Base-by-base conservation (phyloP, 1,140 invertebrate genomes). In the Drosophila varians region DNA sequence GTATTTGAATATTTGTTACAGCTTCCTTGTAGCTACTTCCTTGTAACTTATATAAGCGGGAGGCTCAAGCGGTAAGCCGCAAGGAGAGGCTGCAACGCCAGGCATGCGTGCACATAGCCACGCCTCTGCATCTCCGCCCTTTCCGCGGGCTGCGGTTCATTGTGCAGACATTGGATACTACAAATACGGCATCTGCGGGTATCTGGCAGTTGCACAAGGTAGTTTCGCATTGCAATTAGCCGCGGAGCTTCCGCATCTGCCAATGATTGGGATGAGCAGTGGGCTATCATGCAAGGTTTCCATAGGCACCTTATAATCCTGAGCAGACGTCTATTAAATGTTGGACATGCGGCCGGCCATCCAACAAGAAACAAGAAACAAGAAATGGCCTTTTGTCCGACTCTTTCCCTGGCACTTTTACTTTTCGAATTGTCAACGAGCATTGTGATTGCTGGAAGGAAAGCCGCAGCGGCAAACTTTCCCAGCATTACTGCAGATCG, bases 401-500 rank as follows among this genome's bases (percentile, higher is more conserved):
- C 23, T 43, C 21, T 66, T 48, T 31, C 23, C 23, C 23, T 52
- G 28, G 45, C 77, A 79, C 79, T 84, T 84, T 84, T 83, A 84
- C 79, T 84, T 80, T 80, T 84, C 51, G 56, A 79, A 78, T 84
- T 86, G 80, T 86, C 77, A 82, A 77, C 78, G 72, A 60, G 65
- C 65, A 40, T 25, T 42, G 38, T 40, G 36, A 40, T 42, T 42
- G 38, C 28, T 31, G 25, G 64, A n/a, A 61, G 40, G 38, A 71
- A 71, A 60, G 53, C 69, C 18, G 38, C 42, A 66, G 56, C 60
- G 72, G 60, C 64, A 43, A 77, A 84, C 79, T 84, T 84, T 84
- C 79, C 80, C 79, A 86, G 53, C 68, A 72, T 72, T 66, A 66
- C n/a, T n/a, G n/a, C 60, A 66, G 64, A 66, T 45, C 9, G 3